A percentile compares a stretch with the other conserved stretches of the same genome.
Evolutionary conservation across 2,888 invertebrate genomes (phyloP).

Genomic region (Danaus chrysippus): DNA sequence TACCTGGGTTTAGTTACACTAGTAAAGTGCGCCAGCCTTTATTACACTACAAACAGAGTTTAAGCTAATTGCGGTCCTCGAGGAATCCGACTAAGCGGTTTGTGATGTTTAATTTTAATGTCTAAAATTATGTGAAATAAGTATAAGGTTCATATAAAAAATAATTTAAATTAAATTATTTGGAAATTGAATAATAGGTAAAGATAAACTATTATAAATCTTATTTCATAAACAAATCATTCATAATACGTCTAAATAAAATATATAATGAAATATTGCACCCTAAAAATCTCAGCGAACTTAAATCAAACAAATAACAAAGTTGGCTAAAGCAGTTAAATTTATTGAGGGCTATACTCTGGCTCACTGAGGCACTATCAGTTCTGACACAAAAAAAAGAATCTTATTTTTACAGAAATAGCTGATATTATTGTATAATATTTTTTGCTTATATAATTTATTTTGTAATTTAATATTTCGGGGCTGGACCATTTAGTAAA

Average conservation of each 20-base stretch:
- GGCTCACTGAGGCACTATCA: constrained; percentile 1
- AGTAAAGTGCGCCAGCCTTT: constrained; percentile 34
- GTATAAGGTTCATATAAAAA: too few species aligned
- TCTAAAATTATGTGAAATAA: neutral
- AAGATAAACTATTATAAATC: too few species aligned
- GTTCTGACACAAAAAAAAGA: constrained; percentile 5
- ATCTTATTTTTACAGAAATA: neutral
- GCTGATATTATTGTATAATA: too few species aligned
- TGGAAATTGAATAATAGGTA: too few species aligned
- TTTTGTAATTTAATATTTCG: too few species aligned
- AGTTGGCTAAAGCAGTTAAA: constrained; percentile 16
- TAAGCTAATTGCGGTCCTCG: constrained; percentile 20
- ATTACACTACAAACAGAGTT: constrained; percentile 28
- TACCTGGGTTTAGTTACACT: constrained; percentile 41
- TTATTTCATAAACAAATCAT: neutral
- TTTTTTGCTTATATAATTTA: too few species aligned
- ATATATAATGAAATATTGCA: constrained; percentile 10
- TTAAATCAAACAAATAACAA: constrained; percentile 15
- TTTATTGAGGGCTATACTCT: constrained; percentile 15
- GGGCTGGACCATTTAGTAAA: too few species aligned
- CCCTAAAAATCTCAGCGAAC: constrained; percentile 10
- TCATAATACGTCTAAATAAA: neutral
- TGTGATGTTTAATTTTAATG: constrained; percentile 2
- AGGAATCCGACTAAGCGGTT: constrained; percentile 3
- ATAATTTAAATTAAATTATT: too few species aligned